These are phyloP conservation scores for Leuciscus idus DNA, from an alignment of 2,113 vertebrate genomes.

Conservation along the genomic window DNA sequence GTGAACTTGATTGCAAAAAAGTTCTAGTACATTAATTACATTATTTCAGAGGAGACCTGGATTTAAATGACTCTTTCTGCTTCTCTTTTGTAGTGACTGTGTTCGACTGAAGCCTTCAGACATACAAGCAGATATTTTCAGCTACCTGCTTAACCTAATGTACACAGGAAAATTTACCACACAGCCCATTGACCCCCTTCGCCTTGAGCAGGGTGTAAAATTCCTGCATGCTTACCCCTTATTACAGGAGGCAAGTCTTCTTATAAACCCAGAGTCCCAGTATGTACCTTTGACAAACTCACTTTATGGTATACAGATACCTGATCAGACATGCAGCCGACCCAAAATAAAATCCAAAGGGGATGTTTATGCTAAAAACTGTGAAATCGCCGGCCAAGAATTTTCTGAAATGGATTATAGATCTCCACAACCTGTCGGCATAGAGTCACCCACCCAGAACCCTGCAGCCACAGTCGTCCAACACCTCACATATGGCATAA, in stretches of 20 bases:
- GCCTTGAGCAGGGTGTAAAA: slow-evolving; percentile 87
- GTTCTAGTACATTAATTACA: background rate
- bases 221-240: slow-evolving; percentile 88
- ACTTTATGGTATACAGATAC: slow-evolving; percentile 87
- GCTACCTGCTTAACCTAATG: slow-evolving; percentile 88
- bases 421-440: slow-evolving; percentile 73
- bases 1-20: background rate
- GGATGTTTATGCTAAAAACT: slow-evolving; percentile 58
- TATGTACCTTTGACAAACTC: slow-evolving; percentile 84
- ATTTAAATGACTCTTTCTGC: background rate
- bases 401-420: slow-evolving; percentile 76
- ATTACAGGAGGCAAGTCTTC: slow-evolving; percentile 86
- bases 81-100: slow-evolving; percentile 77
- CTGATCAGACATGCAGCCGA: slow-evolving; percentile 82
- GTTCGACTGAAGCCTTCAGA: slow-evolving; percentile 86
- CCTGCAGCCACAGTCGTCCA: slow-evolving; percentile 78
- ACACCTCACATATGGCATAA: slow-evolving; percentile 85
- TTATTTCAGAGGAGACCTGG: too few species aligned
- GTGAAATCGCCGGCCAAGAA: slow-evolving; percentile 70
- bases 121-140: slow-evolving; percentile 90
- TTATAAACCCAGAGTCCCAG: slow-evolving; percentile 79
- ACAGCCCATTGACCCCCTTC: slow-evolving; percentile 85
- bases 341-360: slow-evolving; percentile 55
- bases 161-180: slow-evolving; percentile 91
- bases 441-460: slow-evolving; percentile 75